Conservation (phyloP, 2,797 vertebrate species). For the Psittacula echo region DNA sequence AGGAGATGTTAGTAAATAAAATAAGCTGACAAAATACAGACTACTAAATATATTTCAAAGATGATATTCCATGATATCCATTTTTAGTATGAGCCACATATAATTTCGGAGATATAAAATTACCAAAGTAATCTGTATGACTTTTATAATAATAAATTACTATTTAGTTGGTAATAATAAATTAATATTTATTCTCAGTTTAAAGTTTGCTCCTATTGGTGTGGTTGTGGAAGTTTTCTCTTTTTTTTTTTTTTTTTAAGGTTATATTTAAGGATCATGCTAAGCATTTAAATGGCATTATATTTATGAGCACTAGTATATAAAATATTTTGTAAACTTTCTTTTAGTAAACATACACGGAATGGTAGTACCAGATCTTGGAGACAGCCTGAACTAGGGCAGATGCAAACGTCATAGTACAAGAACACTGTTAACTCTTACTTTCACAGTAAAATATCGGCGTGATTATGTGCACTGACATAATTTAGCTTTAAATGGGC, state of each 20-base stretch:
- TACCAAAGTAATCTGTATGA: neutral
- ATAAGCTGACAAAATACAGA: neutral
- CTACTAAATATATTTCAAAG: neutral
- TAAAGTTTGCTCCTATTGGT: neutral
- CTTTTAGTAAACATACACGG: neutral
- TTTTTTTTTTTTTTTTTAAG: neutral
- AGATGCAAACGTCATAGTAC: neutral
- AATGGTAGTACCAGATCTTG: neutral
- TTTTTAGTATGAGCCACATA: neutral
- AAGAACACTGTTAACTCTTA: neutral
- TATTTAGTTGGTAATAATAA: too few species aligned
- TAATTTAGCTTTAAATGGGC: neutral
- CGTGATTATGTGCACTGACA: neutral
- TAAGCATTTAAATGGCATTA: neutral
- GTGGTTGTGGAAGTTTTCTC: neutral
- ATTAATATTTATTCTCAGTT: neutral
- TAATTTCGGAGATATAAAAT: neutral
- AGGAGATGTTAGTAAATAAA: neutral
- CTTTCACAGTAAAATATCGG: neutral
- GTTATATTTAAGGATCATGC: neutral
- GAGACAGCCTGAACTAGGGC: neutral
- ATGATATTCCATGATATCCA: neutral
- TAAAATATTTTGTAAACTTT: neutral
- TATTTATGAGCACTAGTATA: neutral
- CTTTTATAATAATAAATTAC: too few species aligned